Evolutionary conservation across 2,113 vertebrate species (phyloP).

Genomic region (Podarcis cretensis): DNA sequence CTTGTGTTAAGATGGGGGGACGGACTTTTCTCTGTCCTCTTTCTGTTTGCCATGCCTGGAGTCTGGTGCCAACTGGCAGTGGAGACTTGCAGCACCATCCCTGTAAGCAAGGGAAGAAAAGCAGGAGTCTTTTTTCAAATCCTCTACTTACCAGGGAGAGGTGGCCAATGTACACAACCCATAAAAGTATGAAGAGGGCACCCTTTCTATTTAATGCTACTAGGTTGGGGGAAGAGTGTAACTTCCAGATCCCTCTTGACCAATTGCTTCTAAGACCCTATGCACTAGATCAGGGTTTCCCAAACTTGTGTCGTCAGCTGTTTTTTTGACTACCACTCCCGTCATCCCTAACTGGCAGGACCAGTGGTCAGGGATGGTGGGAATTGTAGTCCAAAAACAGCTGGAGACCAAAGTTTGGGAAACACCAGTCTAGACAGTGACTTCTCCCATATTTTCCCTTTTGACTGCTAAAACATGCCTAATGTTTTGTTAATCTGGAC

Average conservation of each 20-base stretch:
- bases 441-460: not conserved
- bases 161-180: not conserved
- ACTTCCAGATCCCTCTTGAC: not conserved
- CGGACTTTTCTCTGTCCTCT: too few relatives aligned
- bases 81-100: not conserved
- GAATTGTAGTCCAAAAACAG: too few relatives aligned
- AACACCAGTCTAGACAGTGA: too few relatives aligned
- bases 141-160: not conserved
- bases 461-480: not conserved
- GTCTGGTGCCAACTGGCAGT: not conserved
- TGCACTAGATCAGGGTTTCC: too few relatives aligned
- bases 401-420: too few relatives aligned
- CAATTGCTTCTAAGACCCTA: not conserved
- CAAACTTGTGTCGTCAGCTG: too few relatives aligned
- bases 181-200: not conserved
- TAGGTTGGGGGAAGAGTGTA: not conserved
- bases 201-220: not conserved
- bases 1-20: too few relatives aligned
- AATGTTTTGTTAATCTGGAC: not conserved
- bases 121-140: not conserved
- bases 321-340: too few relatives aligned
- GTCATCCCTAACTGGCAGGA: too few relatives aligned
- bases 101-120: not conserved
- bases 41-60: too few relatives aligned
- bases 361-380: too few relatives aligned